Evolutionary conservation across 1,140 invertebrate genomes (phyloP), one percentile per base, ranked within the genome.

Genomic region (Microplitis demolitor): DNA sequence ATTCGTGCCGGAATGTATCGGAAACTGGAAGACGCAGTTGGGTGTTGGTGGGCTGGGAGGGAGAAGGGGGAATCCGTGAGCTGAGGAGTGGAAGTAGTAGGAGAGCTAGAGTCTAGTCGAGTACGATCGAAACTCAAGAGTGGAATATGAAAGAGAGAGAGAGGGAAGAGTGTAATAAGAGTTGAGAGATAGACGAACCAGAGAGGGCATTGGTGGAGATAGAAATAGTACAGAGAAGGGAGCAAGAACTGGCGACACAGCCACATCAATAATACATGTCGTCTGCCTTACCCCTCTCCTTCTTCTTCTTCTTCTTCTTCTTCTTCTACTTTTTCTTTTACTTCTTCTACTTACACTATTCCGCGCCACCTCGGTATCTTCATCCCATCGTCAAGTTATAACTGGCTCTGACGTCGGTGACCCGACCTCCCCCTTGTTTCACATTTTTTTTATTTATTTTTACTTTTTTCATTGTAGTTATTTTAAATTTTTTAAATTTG

Each of bases 261-360:
- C 51, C 72, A 73, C 77, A 83, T 84, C 77, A 79, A 82, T 82
- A 83, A 83, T 78, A 82, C 79, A 80, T 80, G 77, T 77, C 74
- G 77, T 76, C 72, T 79, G 72, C 73, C 66, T 24, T 64, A 51
- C 71, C 66, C 61, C 71, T 67, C 54, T 54, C 68, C 67, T 66
- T 66, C 67, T 69, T 76, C 72, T 74, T 71, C 53, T 66, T 60
- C 72, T 51, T 56, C 62, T 39, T 33, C 71, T 45, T 39, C 50
- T 51, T 4, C 54, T 61, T 13, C 37, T 69, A 34, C 35, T 61
- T 35, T 60, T 34, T 37, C 51, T 35, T 34, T 11, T 51, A 63
- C 35, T 62, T 66, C 66, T 35, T 54, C 39, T 14, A 13, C 37
- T n/a, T 51, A 24, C 16, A 3, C 50, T 54, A 11, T 14, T 66